A percentile compares a stretch with the other conserved stretches of the same genome.
These are phyloP conservation scores for Thalpophila matura DNA, from an alignment of 2,888 invertebrate species.

Conservation along the genomic window DNA sequence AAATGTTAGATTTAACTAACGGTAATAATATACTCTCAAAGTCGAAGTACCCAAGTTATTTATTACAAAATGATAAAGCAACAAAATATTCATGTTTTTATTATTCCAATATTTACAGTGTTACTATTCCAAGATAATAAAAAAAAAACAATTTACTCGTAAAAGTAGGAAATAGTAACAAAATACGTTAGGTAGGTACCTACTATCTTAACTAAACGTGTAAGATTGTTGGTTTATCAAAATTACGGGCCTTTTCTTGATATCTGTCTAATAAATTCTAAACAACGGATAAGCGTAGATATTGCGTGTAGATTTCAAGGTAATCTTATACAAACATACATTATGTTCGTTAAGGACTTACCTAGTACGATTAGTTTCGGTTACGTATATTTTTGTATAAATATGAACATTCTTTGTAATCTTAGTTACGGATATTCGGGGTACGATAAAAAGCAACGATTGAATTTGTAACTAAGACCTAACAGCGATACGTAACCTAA, in stretches of 20 bases:
- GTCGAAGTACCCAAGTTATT: too few relatives aligned
- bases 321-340: conserved; percentile 38
- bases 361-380: conserved; percentile 19
- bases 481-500: neutral
- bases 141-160: conserved; percentile 6
- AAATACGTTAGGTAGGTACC: conserved; percentile 8
- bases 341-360: conserved; percentile 39
- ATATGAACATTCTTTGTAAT: conserved; percentile 41
- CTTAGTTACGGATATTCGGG: conserved; percentile 8
- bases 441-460: neutral
- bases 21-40: too few relatives aligned
- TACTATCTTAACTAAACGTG: conserved; percentile 35
- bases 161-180: conserved; percentile 19
- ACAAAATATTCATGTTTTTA: too few relatives aligned
- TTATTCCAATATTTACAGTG: too few relatives aligned
- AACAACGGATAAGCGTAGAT: conserved; percentile 26
- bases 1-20: too few relatives aligned
- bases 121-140: conserved; percentile 1
- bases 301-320: conserved; percentile 40
- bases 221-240: conserved; percentile 36
- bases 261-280: conserved; percentile 29
- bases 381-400: conserved; percentile 28
- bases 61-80: too few relatives aligned
- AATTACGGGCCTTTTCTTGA: conserved; percentile 12
- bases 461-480: neutral